These are phyloP conservation scores for Triplophysa rosa DNA, from an alignment of 2,113 vertebrate species.

Conservation along the genomic window DNA sequence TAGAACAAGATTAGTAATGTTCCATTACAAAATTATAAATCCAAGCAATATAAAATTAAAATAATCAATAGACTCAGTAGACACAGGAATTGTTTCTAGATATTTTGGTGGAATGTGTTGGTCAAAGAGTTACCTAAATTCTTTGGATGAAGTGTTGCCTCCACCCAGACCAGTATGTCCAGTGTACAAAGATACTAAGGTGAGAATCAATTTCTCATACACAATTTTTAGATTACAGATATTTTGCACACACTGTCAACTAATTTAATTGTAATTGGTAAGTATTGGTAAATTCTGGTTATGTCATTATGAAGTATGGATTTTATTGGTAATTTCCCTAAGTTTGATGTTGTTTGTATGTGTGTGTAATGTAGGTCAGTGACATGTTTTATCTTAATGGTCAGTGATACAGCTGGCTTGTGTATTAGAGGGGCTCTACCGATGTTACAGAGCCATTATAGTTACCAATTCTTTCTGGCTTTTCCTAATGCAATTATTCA, in stretches of 20 bases:
- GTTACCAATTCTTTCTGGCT: background rate
- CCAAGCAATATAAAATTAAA: too few relatives aligned
- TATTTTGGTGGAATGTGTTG: background rate
- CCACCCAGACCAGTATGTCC: slow-evolving; percentile 50
- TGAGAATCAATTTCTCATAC: slow-evolving; percentile 46
- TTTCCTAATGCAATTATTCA: slow-evolving; percentile 36
- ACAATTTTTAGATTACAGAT: background rate
- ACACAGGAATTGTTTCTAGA: too few relatives aligned
- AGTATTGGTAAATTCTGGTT: background rate
- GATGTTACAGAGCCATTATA: background rate
- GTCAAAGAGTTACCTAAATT: background rate
- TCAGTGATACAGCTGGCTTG: background rate
- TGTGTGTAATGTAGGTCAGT: slow-evolving; percentile 44
- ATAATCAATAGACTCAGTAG: background rate
- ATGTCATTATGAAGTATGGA: too few relatives aligned
- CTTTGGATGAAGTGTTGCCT: slow-evolving; percentile 42
- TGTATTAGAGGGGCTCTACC: background rate
- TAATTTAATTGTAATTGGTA: background rate
- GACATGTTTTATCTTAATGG: background rate
- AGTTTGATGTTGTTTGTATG: background rate
- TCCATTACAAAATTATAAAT: too few relatives aligned
- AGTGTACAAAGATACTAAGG: slow-evolving; percentile 81
- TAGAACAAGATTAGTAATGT: background rate
- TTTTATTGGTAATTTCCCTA: background rate
- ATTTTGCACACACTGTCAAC: background rate